Evolutionary conservation across 2,888 invertebrate genomes (phyloP).

Genomic region (Hololepta plana): DNA sequence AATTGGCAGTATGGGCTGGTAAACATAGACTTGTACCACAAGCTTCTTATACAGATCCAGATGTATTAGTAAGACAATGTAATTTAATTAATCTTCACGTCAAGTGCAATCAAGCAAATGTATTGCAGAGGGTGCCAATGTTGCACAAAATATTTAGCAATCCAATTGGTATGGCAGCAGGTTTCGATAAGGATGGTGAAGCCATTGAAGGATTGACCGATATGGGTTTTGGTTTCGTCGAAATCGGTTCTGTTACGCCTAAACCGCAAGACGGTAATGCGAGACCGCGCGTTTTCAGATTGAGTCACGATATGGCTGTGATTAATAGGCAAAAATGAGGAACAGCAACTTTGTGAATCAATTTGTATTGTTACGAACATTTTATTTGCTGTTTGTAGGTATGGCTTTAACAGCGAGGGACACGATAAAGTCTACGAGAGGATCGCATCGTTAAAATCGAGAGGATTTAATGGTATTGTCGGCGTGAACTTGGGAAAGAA

Average conservation of each 20-base stretch:
- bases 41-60: slow-evolving; percentile 39
- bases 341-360: too few relatives aligned
- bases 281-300: slow-evolving; percentile 80
- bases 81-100: background rate
- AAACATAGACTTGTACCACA: slow-evolving; percentile 58
- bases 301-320: slow-evolving; percentile 69
- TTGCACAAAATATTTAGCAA: slow-evolving; percentile 59
- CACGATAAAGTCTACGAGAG: slow-evolving; percentile 56
- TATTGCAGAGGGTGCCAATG: slow-evolving; percentile 45
- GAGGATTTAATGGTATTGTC: slow-evolving; percentile 37
- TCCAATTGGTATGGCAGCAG: slow-evolving; percentile 95
- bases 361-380: background rate
- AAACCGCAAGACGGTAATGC: slow-evolving; percentile 84
- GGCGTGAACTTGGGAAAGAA: slow-evolving; percentile 97
- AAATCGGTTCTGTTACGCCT: slow-evolving; percentile 93
- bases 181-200: slow-evolving; percentile 96
- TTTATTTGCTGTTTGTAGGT: slow-evolving; percentile 28
- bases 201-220: slow-evolving; percentile 63
- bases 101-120: slow-evolving; percentile 7
- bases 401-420: slow-evolving; percentile 93
- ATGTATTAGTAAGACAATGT: slow-evolving; percentile 37
- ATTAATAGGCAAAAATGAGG: slow-evolving; percentile 58
- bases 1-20: slow-evolving; percentile 52
- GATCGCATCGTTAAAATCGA: slow-evolving; percentile 35
- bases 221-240: slow-evolving; percentile 88